A percentile compares a stretch with the other conserved stretches of the same genome.
Conservation (phyloP, 2,888 invertebrate genomes). For the Laothoe populi region DNA sequence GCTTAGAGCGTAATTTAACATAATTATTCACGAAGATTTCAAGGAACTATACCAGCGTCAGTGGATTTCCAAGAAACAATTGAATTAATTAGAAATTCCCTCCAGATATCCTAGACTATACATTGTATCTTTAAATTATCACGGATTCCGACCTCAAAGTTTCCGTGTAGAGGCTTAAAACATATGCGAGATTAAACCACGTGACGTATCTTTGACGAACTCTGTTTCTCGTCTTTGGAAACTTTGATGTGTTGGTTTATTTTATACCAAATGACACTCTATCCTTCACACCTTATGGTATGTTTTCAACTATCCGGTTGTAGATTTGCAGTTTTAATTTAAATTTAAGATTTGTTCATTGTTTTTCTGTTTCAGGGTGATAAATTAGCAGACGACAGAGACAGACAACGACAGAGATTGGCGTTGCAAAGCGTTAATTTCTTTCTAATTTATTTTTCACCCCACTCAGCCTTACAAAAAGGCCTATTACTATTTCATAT, state of each 20-base stretch:
- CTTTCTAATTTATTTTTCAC: no score
- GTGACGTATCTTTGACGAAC: slow-evolving; percentile 24
- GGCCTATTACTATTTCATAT: no score
- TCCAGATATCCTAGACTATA: neutral
- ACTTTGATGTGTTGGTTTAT: neutral
- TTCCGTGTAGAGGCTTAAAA: slow-evolving; percentile 25
- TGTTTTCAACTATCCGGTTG: neutral
- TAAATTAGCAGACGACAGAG: no score
- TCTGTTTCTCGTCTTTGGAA: slow-evolving; percentile 12
- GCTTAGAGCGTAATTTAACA: neutral
- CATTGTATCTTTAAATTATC: slow-evolving; percentile 9
- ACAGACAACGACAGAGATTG: no score
- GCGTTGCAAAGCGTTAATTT: neutral
- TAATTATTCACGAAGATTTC: neutral
- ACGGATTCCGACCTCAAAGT: slow-evolving; percentile 23
- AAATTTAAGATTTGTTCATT: neutral
- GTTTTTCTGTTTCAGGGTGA: neutral
- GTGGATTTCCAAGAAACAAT: neutral
- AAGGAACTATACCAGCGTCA: neutral
- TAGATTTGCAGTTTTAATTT: slow-evolving; percentile 1
- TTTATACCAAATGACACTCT: neutral
- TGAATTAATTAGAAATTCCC: slow-evolving; percentile 1
- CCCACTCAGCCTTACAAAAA: no score
- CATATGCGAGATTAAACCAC: slow-evolving; percentile 23
- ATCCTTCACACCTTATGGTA: neutral